Conservation (phyloP, 2,113 vertebrate species). For the Chloroceryle aenea region DNA sequence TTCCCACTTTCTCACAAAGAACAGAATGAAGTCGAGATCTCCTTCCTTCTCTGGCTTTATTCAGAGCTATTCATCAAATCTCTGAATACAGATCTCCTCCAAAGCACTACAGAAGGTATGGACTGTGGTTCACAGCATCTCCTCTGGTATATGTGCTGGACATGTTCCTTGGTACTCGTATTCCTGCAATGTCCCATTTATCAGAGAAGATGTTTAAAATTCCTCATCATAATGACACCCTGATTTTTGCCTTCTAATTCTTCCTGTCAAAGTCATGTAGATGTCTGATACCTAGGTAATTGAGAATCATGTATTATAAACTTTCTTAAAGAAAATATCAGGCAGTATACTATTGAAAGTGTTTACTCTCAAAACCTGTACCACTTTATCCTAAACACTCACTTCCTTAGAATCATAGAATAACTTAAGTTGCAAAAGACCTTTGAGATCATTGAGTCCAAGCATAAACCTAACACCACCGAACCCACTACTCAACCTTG, state of each 20-base stretch:
- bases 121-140: background rate
- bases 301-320: background rate
- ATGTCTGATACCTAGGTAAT: background rate
- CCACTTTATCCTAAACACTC: background rate
- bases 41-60: background rate
- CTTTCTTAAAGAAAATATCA: background rate
- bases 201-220: background rate
- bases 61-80: background rate
- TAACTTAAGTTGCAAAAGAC: background rate
- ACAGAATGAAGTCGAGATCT: background rate
- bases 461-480: accelerated
- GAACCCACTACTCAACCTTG: no score
- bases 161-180: background rate
- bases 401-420: background rate
- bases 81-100: background rate
- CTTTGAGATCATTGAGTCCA: background rate
- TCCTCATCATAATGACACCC: background rate
- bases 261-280: background rate
- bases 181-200: background rate
- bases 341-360: accelerated
- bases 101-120: background rate
- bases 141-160: no score
- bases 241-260: background rate
- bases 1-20: background rate
- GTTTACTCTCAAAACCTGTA: background rate